A percentile compares a stretch with the other conserved stretches of the same genome.
Evolutionary conservation across 2,888 invertebrate species (phyloP).

Genomic region (Cotesia congregata): DNA sequence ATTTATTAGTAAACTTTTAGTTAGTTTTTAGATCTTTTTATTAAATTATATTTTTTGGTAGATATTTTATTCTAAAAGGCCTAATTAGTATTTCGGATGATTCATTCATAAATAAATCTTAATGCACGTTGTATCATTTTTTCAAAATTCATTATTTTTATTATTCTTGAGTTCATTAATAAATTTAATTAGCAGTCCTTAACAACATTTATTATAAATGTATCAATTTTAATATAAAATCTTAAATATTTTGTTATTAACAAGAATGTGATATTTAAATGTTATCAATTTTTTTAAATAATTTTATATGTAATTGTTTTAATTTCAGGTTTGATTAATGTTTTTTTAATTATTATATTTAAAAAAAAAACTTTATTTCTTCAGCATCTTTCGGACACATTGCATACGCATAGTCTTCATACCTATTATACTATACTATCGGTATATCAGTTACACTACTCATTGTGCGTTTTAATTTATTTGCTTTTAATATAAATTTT

Average conservation of each 20-base stretch:
- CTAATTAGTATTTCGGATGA: conserved; percentile 48
- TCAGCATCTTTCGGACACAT: conserved; percentile 64
- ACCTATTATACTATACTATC: conserved; percentile 36
- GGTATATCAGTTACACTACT: conserved; percentile 49
- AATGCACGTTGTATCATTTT: background rate
- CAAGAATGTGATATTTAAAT: conserved; percentile 38
- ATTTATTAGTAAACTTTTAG: conserved; percentile 29
- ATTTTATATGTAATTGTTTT: conserved; percentile 45
- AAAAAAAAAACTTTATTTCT: conserved; percentile 48
- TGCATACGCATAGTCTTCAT: conserved; percentile 60
- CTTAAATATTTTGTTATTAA: conserved; percentile 42
- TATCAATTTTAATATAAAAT: conserved; percentile 48
- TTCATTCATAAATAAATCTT: conserved; percentile 14
- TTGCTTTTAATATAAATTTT: conserved; percentile 56
- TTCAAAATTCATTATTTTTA: conserved; percentile 18
- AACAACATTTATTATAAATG: conserved; percentile 39
- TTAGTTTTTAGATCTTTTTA: conserved; percentile 4
- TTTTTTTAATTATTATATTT: conserved; percentile 46
- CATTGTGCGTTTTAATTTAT: conserved; percentile 64
- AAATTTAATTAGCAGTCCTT: conserved; percentile 46
- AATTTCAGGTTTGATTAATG: conserved; percentile 60
- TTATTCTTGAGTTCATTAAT: conserved; percentile 20
- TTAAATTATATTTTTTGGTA: background rate
- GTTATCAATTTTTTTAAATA: conserved; percentile 42
- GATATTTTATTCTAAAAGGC: conserved; percentile 45